Percentiles rank a stretch among this genome's conserved stretches.
These are phyloP conservation scores for Drosophila eohydei DNA, from an alignment of 2,888 invertebrate species.

Conservation along the genomic window DNA sequence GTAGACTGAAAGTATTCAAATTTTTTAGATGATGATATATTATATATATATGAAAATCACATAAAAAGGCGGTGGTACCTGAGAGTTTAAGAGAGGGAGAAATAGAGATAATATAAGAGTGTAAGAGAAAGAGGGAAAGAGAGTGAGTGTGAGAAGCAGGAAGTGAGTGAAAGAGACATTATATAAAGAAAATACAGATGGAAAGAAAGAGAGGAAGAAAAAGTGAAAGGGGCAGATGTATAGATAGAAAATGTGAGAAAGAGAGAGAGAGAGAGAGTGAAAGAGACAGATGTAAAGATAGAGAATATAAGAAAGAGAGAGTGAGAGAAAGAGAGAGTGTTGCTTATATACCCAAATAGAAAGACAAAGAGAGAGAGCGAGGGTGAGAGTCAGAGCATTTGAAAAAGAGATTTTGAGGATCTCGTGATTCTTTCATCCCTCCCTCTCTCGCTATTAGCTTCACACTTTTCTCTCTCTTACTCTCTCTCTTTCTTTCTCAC, in stretches of 20 bases:
- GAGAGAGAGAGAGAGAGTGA: not conserved
- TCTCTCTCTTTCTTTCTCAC: not conserved
- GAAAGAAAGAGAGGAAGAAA: not conserved
- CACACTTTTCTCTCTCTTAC: too few relatives aligned
- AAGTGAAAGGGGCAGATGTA: not conserved
- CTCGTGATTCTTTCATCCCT: too few relatives aligned
- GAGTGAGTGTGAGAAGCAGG: not conserved
- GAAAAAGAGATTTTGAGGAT: too few relatives aligned
- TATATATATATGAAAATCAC: not conserved
- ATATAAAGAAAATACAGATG: not conserved
- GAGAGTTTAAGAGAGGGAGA: not conserved
- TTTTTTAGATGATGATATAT: not conserved
- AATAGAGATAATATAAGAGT: not conserved
- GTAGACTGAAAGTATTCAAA: not conserved
- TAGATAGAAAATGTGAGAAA: not conserved
- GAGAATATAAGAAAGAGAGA: not conserved
- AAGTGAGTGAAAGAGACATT: not conserved
- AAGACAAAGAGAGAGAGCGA: not conserved
- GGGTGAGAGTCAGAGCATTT: too few relatives aligned
- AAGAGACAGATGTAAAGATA: not conserved
- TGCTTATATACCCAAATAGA: not conserved
- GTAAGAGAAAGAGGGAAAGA: not conserved
- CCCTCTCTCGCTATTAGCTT: too few relatives aligned
- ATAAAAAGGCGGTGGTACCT: not conserved
- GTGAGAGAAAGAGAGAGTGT: not conserved